Percentiles rank a stretch among this genome's conserved stretches.
Conservation (phyloP, 2,888 invertebrate species). For the Psylliodes chrysocephalus region DNA sequence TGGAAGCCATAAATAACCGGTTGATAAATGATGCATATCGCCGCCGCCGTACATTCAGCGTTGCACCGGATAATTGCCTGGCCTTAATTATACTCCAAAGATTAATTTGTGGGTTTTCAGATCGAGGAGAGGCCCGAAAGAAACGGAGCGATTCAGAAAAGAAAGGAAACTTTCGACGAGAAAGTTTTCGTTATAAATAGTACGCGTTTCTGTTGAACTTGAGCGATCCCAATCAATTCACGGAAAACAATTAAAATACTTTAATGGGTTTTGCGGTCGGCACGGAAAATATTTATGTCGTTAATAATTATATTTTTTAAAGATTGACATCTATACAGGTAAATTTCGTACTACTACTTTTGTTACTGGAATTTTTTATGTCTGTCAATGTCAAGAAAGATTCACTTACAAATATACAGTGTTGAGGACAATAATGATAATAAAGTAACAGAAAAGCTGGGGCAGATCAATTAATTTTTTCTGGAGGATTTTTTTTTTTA, state of each 20-base stretch:
- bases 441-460: too few species aligned
- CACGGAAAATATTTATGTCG: background rate
- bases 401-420: too few species aligned
- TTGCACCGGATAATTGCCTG: constrained; percentile 28
- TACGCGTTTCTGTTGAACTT: constrained; percentile 1
- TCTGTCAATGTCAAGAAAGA: too few species aligned
- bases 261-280: constrained; percentile 1
- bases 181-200: constrained; percentile 6
- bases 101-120: constrained; percentile 17
- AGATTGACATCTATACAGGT: too few species aligned
- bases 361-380: too few species aligned
- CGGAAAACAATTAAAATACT: constrained; percentile 10
- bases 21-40: constrained; percentile 33
- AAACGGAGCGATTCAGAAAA: constrained; percentile 14
- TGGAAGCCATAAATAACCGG: constrained; percentile 29
- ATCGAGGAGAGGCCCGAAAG: constrained; percentile 8
- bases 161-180: constrained; percentile 1
- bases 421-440: too few species aligned
- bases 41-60: constrained; percentile 16
- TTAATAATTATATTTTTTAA: constrained; percentile 1
- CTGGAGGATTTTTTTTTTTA: too few species aligned
- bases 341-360: too few species aligned
- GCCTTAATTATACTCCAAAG: constrained; percentile 28
- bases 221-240: background rate
- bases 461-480: too few species aligned